Percentiles rank a stretch among this genome's conserved stretches.
Conservation (phyloP, 2,797 vertebrate genomes). For the Anolis apletophallus region DNA sequence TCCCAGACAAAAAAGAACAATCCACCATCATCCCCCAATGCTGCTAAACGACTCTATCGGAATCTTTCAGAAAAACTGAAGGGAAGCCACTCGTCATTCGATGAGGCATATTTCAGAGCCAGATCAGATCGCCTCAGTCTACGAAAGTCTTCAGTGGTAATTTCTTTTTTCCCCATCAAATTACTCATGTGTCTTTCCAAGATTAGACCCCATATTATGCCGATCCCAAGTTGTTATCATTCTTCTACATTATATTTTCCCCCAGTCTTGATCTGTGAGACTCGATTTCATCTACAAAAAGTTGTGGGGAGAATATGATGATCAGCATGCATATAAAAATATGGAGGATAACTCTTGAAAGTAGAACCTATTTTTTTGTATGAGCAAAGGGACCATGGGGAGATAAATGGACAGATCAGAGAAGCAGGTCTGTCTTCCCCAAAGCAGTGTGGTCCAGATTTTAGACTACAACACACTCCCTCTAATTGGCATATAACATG, state of each 20-base stretch:
- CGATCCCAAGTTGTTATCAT: rapidly evolving
- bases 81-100: constrained; percentile 92
- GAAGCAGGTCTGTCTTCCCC: neutral
- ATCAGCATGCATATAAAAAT: neutral
- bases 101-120: constrained; percentile 90
- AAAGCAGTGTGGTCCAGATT: neutral
- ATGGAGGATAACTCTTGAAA: too few species aligned
- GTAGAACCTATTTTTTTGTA: too few species aligned
- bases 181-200: neutral
- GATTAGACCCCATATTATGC: rapidly evolving
- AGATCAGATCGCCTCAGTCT: constrained; percentile 90
- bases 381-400: neutral
- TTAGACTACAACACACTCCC: neutral
- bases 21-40: constrained; percentile 89
- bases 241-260: neutral
- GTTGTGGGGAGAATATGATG: neutral
- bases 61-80: constrained; percentile 97
- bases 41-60: constrained; percentile 93
- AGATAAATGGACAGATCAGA: neutral
- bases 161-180: neutral
- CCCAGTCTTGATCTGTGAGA: neutral
- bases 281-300: neutral
- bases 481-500: neutral
- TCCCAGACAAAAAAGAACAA: constrained; percentile 87
- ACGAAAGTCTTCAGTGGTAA: constrained; percentile 91